phyloP scores from a whole-genome alignment of 2,113 vertebrate genomes.

The Bettongia penicillata region DNA sequence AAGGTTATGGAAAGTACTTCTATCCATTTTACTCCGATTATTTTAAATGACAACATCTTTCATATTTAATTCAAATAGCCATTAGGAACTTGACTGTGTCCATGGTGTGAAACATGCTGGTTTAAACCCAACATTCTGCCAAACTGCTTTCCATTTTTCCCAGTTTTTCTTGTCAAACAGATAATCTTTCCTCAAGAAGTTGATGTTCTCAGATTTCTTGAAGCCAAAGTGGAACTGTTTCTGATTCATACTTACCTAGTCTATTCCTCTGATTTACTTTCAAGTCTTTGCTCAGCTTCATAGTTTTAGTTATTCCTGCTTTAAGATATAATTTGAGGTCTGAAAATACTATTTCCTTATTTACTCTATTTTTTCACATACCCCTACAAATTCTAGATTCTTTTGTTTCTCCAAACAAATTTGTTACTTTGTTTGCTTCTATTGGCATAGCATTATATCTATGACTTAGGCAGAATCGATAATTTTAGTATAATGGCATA shows the following conservation, averaged over 20 bases:
- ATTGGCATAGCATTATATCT: neutral
- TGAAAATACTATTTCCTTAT: neutral
- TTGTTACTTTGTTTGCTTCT: neutral
- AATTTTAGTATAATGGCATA: neutral
- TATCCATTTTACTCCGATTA: neutral
- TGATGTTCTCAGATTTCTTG: neutral
- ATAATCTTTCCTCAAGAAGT: neutral
- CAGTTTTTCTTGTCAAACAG: neutral
- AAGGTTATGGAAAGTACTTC: neutral
- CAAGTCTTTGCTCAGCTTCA: neutral
- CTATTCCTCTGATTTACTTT: neutral
- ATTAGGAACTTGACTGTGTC: neutral
- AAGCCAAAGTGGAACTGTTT: neutral
- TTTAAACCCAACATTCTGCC: neutral
- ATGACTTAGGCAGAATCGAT: neutral
- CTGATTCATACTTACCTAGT: neutral
- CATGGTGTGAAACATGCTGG: neutral
- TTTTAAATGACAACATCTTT: neutral
- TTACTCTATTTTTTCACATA: neutral
- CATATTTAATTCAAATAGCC: neutral
- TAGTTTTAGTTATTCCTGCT: neutral
- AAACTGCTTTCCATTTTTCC: neutral
- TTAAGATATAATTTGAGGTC: neutral
- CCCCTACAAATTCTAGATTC: neutral
- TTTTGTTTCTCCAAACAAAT: neutral